Evolutionary conservation across 2,888 invertebrate species (phyloP).

Genomic region (Nycteola revayana): DNA sequence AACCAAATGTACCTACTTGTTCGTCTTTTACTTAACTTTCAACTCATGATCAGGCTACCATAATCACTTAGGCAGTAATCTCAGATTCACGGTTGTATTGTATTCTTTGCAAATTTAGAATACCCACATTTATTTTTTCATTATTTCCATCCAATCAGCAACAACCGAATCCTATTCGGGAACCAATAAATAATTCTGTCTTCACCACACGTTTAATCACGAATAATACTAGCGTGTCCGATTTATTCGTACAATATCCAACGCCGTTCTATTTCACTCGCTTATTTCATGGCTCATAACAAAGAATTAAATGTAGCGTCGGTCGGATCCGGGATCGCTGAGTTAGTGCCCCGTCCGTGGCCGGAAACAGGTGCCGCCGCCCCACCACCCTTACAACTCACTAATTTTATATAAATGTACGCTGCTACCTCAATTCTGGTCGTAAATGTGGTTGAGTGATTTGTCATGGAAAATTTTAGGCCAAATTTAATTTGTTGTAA

Average conservation of each 20-base stretch:
- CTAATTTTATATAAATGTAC: slow-evolving; percentile 58
- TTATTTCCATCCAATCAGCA: too few relatives aligned
- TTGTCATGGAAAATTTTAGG: slow-evolving; percentile 31
- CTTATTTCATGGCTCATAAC: slow-evolving; percentile 37
- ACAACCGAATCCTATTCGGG: too few relatives aligned
- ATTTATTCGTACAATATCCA: slow-evolving; percentile 27
- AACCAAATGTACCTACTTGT: too few relatives aligned
- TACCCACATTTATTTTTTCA: too few relatives aligned
- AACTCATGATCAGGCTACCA: too few relatives aligned
- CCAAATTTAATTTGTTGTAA: slow-evolving; percentile 15
- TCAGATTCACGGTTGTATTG: too few relatives aligned
- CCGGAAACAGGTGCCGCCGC: slow-evolving; percentile 66
- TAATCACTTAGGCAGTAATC: too few relatives aligned
- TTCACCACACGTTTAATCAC: slow-evolving; percentile 19
- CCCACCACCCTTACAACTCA: slow-evolving; percentile 58
- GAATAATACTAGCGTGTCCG: slow-evolving; percentile 28
- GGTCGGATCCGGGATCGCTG: slow-evolving; percentile 62
- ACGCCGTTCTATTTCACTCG: slow-evolving; percentile 11
- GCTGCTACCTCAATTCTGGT: slow-evolving; percentile 18
- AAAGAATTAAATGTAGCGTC: slow-evolving; percentile 67
- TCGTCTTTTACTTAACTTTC: too few relatives aligned
- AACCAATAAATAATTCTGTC: slow-evolving; percentile 22
- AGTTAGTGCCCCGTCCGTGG: slow-evolving; percentile 62
- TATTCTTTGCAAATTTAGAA: too few relatives aligned
- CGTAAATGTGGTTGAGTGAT: slow-evolving; percentile 30